These are phyloP conservation scores for Cossypha niveicapilla DNA, from an alignment of 2,797 vertebrate genomes.

Conservation along the genomic window DNA sequence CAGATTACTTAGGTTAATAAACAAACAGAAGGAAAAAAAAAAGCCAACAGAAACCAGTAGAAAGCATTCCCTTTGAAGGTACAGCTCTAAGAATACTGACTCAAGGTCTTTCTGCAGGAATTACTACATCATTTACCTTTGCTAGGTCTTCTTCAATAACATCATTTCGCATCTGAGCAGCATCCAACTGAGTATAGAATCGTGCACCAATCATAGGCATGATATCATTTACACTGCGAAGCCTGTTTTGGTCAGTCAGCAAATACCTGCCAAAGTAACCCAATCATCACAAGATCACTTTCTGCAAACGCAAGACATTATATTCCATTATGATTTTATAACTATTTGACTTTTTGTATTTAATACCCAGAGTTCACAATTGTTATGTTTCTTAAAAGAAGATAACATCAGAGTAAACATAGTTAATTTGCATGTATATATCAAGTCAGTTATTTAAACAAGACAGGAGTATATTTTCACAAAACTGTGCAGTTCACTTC, in stretches of 20 bases:
- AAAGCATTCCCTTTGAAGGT: not conserved
- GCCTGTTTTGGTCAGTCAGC: conserved; percentile 95
- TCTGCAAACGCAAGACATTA: not conserved
- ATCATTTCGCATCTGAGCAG: conserved; percentile 98
- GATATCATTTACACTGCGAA: conserved; percentile 98
- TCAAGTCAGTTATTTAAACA: not conserved
- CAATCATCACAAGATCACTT: not conserved
- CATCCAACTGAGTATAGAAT: conserved; percentile 98
- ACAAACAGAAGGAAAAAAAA: not conserved
- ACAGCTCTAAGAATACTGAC: not conserved
- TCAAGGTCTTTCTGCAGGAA: not conserved
- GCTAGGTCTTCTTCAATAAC: conserved; percentile 98
- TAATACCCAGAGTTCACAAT: not conserved
- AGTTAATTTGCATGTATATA: not conserved
- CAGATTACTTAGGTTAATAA: not conserved
- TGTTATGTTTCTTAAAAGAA: not conserved
- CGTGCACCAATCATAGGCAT: conserved; percentile 99
- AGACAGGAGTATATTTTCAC: not conserved
- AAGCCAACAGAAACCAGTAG: not conserved
- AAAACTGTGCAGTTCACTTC: not conserved
- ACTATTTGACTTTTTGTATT: not conserved
- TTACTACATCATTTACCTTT: conserved; percentile 80
- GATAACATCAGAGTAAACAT: not conserved
- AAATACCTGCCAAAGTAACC: conserved; percentile 83
- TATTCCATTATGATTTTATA: not conserved